These are phyloP conservation scores for Semnornis frantzii DNA, from an alignment of 2,113 vertebrate species.

Conservation along the genomic window DNA sequence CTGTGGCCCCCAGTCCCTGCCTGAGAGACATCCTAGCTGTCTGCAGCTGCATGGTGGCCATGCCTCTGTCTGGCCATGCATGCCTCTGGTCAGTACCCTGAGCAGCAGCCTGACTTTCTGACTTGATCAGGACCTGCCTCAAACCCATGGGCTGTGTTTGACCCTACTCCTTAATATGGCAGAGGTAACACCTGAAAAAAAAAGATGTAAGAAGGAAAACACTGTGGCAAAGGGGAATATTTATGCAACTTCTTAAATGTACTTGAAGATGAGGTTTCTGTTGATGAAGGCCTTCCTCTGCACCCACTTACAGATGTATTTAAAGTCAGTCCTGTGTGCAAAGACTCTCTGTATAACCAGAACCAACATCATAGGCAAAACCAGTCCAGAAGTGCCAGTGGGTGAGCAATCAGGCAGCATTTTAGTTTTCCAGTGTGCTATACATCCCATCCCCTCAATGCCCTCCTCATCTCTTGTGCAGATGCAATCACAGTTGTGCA, in stretches of 20 bases:
- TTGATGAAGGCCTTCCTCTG: not conserved
- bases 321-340: not conserved
- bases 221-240: not conserved
- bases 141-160: not conserved
- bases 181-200: not conserved
- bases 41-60: not conserved
- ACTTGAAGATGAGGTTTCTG: not conserved
- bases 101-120: not conserved
- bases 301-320: not conserved
- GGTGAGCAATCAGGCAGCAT: not conserved
- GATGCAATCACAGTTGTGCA: not conserved
- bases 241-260: not conserved
- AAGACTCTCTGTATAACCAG: not conserved
- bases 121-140: not conserved
- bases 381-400: not conserved
- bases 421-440: not conserved
- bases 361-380: not conserved
- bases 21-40: accelerated
- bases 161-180: not conserved
- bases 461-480: not conserved
- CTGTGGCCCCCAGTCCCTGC: not conserved
- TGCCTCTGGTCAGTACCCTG: not conserved
- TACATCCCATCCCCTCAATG: not conserved
- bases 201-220: not conserved
- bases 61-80: not conserved